Conservation (phyloP, 1,140 invertebrate genomes). For the Drosophila sechellia region DNA sequence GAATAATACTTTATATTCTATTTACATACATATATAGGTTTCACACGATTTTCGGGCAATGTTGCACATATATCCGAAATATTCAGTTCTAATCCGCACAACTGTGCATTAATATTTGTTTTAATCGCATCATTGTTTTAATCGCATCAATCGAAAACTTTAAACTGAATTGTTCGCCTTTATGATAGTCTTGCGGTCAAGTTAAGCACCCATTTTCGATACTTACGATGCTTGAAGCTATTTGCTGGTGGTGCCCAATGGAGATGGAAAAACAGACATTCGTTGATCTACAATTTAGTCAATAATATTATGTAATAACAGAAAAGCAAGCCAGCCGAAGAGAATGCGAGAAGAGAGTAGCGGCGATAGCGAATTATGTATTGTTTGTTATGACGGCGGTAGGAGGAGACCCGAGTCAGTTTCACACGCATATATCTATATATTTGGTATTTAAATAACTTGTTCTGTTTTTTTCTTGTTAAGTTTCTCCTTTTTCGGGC, state of each 20-base stretch:
- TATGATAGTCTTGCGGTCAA: not conserved
- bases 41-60: not conserved
- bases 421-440: constrained; percentile 41
- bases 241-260: constrained; percentile 22
- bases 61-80: constrained; percentile 8
- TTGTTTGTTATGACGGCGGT: constrained; percentile 49
- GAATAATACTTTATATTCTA: not conserved
- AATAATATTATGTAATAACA: constrained; percentile 70
- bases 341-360: constrained; percentile 1
- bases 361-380: constrained; percentile 28
- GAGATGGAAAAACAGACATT: constrained; percentile 69
- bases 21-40: not conserved
- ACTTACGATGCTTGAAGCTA: constrained; percentile 2
- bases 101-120: not conserved
- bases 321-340: constrained; percentile 7
- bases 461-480: constrained; percentile 57
- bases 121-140: not conserved
- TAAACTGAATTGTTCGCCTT: not conserved
- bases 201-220: constrained; percentile 3
- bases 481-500: constrained; percentile 56
- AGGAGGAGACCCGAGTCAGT: constrained; percentile 11
- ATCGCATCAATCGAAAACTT: not conserved
- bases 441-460: constrained; percentile 54
- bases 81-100: not conserved
- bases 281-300: constrained; percentile 81